Conservation (phyloP, 2,113 vertebrate genomes). For the Kryptolebias marmoratus region DNA sequence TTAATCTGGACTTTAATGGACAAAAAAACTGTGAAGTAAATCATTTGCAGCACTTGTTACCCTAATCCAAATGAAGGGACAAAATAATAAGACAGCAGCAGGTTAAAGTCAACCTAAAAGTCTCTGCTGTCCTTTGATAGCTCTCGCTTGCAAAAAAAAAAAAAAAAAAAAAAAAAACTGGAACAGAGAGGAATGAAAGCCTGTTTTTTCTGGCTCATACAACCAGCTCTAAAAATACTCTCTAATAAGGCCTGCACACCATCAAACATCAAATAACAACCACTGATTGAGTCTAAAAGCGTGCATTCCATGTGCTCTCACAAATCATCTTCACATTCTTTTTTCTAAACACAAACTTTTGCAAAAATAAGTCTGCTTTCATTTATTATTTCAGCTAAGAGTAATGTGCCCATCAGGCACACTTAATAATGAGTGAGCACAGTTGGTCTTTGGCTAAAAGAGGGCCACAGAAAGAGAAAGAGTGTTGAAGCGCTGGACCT, state of each 20-base stretch:
- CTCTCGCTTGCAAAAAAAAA: constrained; percentile 50
- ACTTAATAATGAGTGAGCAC: constrained; percentile 22
- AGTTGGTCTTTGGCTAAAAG: constrained; percentile 28
- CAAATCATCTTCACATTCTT: not conserved
- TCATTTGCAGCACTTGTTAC: too few relatives aligned
- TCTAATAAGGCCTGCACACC: not conserved
- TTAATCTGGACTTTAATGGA: constrained; percentile 35
- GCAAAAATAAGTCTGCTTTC: constrained; percentile 11
- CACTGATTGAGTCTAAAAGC: not conserved
- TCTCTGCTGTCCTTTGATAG: not conserved
- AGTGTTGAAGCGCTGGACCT: constrained; percentile 44
- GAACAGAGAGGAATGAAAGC: constrained; percentile 18
- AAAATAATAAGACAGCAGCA: constrained; percentile 18
- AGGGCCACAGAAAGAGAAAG: constrained; percentile 25
- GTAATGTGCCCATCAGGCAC: constrained; percentile 40
- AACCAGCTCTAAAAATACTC: constrained; percentile 43
- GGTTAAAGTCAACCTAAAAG: not conserved
- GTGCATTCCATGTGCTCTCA: constrained; percentile 7
- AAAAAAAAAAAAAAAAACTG: constrained; percentile 47
- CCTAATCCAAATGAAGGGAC: too few relatives aligned
- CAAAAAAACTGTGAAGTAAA: constrained; percentile 10
- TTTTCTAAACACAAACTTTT: constrained; percentile 11
- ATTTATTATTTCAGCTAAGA: constrained; percentile 38
- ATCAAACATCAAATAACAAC: not conserved
- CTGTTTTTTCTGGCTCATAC: constrained; percentile 29